phyloP scores from a whole-genome alignment of 2,888 invertebrate species.

The Allophyes oxyacanthae region DNA sequence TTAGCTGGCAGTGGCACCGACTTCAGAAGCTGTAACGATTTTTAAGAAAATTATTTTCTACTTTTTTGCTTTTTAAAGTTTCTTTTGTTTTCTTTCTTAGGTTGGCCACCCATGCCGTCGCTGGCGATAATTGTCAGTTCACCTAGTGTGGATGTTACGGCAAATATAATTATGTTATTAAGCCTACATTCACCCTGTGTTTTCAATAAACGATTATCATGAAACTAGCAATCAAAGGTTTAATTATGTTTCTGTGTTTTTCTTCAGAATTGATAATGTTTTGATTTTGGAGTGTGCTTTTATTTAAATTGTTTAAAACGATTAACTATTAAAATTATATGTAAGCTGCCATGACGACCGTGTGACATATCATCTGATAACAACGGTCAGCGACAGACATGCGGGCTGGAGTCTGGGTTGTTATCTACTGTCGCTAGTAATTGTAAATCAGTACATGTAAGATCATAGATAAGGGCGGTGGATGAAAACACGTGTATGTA shows the following conservation, averaged over 20 bases:
- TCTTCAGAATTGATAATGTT: constrained; percentile 29
- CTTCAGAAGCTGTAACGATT: too few relatives aligned
- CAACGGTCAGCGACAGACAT: constrained; percentile 11
- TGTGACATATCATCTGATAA: constrained; percentile 33
- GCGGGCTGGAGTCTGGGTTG: constrained; percentile 38
- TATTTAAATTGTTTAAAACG: too few relatives aligned
- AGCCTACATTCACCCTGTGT: constrained; percentile 47
- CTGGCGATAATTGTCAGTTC: constrained; percentile 62
- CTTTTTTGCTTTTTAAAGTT: too few relatives aligned
- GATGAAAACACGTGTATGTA: too few relatives aligned
- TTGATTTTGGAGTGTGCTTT: constrained; percentile 9
- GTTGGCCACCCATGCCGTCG: constrained; percentile 52
- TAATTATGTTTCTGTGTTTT: constrained; percentile 7
- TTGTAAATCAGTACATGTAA: too few relatives aligned
- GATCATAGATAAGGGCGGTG: too few relatives aligned
- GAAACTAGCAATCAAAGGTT: constrained; percentile 35
- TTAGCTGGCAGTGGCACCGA: too few relatives aligned
- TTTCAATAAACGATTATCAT: constrained; percentile 46
- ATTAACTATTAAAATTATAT: too few relatives aligned
- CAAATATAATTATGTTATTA: constrained; percentile 77
- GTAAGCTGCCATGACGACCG: constrained; percentile 17
- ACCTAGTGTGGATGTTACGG: constrained; percentile 41
- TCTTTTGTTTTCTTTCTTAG: too few relatives aligned
- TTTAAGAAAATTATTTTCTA: too few relatives aligned
- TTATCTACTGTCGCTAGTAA: too few relatives aligned